Conservation (phyloP, 2,797 vertebrate species). For the Trematocara caparti region DNA sequence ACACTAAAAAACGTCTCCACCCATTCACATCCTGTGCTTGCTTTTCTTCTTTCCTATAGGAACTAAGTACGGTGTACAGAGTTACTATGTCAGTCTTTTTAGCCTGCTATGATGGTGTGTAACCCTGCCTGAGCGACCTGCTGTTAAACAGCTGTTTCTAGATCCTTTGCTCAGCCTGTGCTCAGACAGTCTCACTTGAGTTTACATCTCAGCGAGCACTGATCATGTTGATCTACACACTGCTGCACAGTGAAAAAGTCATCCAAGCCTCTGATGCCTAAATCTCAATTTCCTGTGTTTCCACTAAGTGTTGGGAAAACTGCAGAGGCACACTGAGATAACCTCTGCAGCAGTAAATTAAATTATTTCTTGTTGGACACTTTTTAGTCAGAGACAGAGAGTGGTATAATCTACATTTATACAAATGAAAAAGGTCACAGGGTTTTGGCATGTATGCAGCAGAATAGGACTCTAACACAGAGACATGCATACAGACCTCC, state of each 20-base stretch:
- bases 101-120: constrained; percentile 1
- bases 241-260: background rate
- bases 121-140: background rate
- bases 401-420: background rate
- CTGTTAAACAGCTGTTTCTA: constrained; percentile 22
- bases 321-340: background rate
- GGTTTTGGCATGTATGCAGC: background rate
- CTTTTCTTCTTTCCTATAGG: background rate
- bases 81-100: background rate
- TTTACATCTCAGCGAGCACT: background rate
- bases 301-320: background rate
- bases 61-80: background rate
- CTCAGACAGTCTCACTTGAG: background rate
- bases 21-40: background rate
- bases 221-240: background rate
- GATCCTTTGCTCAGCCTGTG: background rate
- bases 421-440: background rate
- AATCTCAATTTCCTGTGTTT: background rate
- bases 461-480: background rate
- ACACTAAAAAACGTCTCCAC: background rate
- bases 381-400: background rate
- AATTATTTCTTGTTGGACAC: background rate
- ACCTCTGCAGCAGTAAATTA: background rate
- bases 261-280: background rate
- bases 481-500: background rate